phyloP scores from a whole-genome alignment of 2,797 vertebrate genomes.

The Helarctos malayanus region DNA sequence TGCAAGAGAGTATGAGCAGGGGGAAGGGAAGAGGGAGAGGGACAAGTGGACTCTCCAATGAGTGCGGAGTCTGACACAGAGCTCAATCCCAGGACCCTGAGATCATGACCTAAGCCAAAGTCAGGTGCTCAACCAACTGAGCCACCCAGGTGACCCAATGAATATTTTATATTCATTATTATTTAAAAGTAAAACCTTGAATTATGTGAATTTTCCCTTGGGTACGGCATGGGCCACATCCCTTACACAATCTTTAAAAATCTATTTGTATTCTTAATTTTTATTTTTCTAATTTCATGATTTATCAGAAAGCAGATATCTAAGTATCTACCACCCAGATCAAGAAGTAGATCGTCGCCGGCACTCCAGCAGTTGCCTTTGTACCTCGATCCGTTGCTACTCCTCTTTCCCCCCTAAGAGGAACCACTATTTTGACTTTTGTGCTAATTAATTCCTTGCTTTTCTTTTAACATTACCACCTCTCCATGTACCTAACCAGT shows the following conservation, averaged over 20 bases:
- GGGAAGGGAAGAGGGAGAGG: not conserved
- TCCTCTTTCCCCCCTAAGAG: not conserved
- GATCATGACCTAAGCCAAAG: not conserved
- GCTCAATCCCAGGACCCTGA: not conserved
- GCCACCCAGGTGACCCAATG: no score
- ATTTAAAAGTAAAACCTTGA: conserved; percentile 25
- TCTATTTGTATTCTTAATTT: conserved; percentile 39
- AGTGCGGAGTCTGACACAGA: not conserved
- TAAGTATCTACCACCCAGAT: not conserved
- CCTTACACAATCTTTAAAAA: not conserved
- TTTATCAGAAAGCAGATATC: not conserved
- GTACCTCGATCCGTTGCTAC: not conserved
- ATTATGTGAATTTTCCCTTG: not conserved
- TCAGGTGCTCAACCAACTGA: not conserved
- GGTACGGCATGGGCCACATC: not conserved
- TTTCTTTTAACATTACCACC: conserved; percentile 8
- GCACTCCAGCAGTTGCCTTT: not conserved
- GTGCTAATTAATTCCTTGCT: not conserved
- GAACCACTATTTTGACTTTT: not conserved
- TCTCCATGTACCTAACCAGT: not conserved
- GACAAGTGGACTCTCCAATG: not conserved
- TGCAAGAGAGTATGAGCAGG: not conserved
- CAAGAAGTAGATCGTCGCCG: not conserved
- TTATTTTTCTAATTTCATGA: not conserved
- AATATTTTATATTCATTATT: conserved; percentile 28